Evolutionary conservation across 2,888 invertebrate genomes (phyloP), one percentile per base, ranked within the genome.

Genomic region (Drosophila prostipennis): DNA sequence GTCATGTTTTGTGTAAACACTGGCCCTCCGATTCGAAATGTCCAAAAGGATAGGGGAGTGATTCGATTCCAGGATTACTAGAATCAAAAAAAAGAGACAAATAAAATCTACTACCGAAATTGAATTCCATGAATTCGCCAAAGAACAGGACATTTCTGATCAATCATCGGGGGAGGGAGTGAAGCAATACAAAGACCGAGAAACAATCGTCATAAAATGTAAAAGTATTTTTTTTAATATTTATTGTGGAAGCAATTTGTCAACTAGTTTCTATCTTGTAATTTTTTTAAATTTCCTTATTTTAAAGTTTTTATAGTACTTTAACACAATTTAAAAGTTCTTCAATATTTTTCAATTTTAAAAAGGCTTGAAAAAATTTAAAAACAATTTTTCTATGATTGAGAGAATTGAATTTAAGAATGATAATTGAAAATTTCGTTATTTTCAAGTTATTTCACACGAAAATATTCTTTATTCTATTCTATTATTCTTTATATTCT

Each of bases 1-100:
- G 77, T 80, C 78, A 80, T 80, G 75, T 80, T 85, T 85, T 82
- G 80, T 52, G 79, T 85, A 85, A 80, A 80, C 86, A 80, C 68
- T 68, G 80, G 61, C 26, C 37, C 43, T 67, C 2, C 45, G 32
- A 59, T 55, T 14, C 23, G 10, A 54, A 54, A 42, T 42, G 54
- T 54, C 32, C 23, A 23, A 13, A 2, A 2, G 49, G 36, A 36
- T 37, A 55, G 45, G 48, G 39, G 46, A 32, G 36, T 45, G 39
- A 48, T 48, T 34, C 7, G 48, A 48, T 48, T 37, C 69, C 55
- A 32, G 43, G 48, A 48, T 16, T 43, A 43, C 19, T 23, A 37
- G 37, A 61, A 63, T 39, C 16, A 29, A 29, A 29, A 29, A 10
- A 34, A 54, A 68, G n/a, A 32, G 32, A 57, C 57, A 52, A 57